Base-by-base conservation (phyloP, 2,797 vertebrate species). In the Danionella dracula region DNA sequence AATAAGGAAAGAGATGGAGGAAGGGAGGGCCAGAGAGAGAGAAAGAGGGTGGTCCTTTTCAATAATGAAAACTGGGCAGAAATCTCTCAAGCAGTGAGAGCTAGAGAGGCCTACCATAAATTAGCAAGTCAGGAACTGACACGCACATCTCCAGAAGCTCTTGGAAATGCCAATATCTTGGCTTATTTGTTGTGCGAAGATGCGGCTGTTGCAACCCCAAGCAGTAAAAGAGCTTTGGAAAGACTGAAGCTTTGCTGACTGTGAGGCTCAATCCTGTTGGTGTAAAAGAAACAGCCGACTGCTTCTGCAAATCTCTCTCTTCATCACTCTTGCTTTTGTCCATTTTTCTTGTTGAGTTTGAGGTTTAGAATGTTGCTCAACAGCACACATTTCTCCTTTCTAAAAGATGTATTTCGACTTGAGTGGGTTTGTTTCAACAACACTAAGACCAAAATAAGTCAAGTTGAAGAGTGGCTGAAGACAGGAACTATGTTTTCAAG, bases 121-220 rank as follows among this genome's bases (percentile, higher is more conserved):
- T 71, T 79, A 70, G 77, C 11, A 65, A 79, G 44, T 48, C 71
- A 74, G 75, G 71, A 78, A 70, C 77, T 78, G 79, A 83, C 75
- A 77, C 66, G 1, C 71, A 57, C 73, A 68, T 82, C 79, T 81
- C 83, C 72, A 57, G 59, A 80, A 64, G 51, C 74, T 71, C 62
- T 71, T 46, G 57, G 65, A 66, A 74, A 75, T 57, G 53, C 61
- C 76, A 71, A 73, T 75, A 78, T 57, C 66, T 50, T 35, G 42
- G 54, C 44, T 76, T 58, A 66, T 75, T 76, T 62, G 60, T 53
- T 42, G 53, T 38, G 73, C 41, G 49, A 54, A 70, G 71, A 72
- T 69, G 61, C 41, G 15, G 66, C 17, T 23, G 19, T 40, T 34
- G 66, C 63, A 73, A 54, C 45, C 34, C 54, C 27, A 8, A 64